These are phyloP conservation scores for Chelonus insularis DNA, from an alignment of 1,140 invertebrate species.

Conservation along the genomic window DNA sequence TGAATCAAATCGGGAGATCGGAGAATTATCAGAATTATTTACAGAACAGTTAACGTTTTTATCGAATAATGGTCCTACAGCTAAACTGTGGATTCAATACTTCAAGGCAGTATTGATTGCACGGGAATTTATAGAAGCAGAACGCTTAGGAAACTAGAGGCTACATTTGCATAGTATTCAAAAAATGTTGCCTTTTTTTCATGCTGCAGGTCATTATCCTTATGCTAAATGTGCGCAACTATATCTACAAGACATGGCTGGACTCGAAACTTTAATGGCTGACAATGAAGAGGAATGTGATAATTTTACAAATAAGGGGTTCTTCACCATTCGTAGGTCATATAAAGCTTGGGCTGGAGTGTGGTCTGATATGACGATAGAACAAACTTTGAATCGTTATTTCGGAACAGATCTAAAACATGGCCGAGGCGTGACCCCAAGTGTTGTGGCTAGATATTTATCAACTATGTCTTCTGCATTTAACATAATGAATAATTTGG, in stretches of 20 bases:
- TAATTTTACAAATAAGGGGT: constrained; percentile 1
- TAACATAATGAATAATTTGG: no score
- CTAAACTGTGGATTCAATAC: constrained; percentile 3
- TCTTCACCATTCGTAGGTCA: constrained; percentile 10
- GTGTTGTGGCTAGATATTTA: constrained; percentile 12
- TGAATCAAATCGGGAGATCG: no score
- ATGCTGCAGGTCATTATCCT: constrained; percentile 39
- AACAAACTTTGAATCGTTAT: constrained; percentile 13
- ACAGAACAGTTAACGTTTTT: neutral
- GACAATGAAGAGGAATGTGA: neutral
- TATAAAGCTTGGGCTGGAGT: constrained; percentile 13
- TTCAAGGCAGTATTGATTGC: neutral
- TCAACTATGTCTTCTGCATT: no score
- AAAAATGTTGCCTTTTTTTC: neutral
- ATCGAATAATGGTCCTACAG: neutral
- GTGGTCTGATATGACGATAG: constrained; percentile 14
- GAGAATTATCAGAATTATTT: neutral
- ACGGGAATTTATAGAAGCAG: neutral
- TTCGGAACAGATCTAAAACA: constrained; percentile 18
- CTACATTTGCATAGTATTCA: neutral
- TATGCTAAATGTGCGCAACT: constrained; percentile 45
- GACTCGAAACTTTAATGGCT: constrained; percentile 2
- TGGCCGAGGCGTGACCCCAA: constrained; percentile 11
- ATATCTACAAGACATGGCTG: constrained; percentile 11
- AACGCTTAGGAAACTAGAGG: constrained; percentile 1